A percentile compares a stretch with the other conserved stretches of the same genome.
phyloP scores from a whole-genome alignment of 2,113 vertebrate species.

The Uropsilus gracilis region DNA sequence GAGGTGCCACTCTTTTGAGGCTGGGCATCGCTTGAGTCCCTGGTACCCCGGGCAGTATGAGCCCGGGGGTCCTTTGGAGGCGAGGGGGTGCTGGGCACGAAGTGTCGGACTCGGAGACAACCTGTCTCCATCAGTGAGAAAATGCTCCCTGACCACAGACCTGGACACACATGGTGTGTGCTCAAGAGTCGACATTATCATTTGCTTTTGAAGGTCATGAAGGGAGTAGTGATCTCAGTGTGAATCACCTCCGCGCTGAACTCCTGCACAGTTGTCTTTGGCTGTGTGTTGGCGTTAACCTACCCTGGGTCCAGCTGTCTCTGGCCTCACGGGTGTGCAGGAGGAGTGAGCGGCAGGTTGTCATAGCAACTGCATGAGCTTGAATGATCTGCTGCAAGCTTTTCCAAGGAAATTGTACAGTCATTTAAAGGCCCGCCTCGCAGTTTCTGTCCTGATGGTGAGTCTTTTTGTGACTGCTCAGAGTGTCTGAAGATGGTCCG shows the following conservation, averaged over 20 bases:
- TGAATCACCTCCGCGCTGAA: constrained; percentile 48
- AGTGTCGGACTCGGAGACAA: neutral
- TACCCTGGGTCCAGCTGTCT: constrained; percentile 57
- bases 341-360: constrained; percentile 47
- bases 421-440: constrained; percentile 14
- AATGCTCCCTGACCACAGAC: neutral
- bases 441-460: constrained; percentile 48
- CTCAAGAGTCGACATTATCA: neutral
- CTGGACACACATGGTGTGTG: neutral
- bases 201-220: constrained; percentile 71
- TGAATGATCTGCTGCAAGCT: neutral
- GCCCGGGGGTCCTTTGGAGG: neutral
- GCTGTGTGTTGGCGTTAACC: constrained; percentile 64
- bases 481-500: constrained; percentile 45
- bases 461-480: constrained; percentile 38
- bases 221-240: constrained; percentile 49
- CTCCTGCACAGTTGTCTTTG: constrained; percentile 35
- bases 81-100: neutral
- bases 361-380: constrained; percentile 68
- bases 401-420: constrained; percentile 47
- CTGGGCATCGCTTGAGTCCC: too few species aligned
- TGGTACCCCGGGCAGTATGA: too few species aligned
- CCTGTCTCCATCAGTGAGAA: neutral
- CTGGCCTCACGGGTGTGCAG: neutral
- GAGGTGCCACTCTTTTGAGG: neutral